Evolutionary conservation across 2,797 vertebrate species (phyloP).

Genomic region (Melanotaenia parkinsoni): DNA sequence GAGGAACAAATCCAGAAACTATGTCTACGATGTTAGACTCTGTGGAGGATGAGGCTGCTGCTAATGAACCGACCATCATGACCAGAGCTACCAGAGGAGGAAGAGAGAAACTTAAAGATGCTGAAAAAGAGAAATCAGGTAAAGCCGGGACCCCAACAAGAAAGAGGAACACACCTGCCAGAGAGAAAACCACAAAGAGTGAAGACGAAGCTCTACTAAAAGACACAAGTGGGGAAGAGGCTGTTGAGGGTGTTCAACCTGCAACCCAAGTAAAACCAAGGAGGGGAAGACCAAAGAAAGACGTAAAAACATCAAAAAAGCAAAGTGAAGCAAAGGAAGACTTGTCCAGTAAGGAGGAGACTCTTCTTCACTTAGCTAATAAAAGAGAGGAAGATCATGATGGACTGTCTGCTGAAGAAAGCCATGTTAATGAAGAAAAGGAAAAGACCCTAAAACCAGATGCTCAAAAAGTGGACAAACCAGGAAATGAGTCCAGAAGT

Average conservation of each 20-base stretch:
- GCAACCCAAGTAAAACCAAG: slow-evolving; percentile 1
- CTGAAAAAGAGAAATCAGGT: slow-evolving; percentile 6
- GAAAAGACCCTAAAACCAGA: neutral
- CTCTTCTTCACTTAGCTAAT: neutral
- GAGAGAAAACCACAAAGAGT: slow-evolving; percentile 10
- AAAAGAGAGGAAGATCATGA: neutral
- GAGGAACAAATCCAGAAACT: slow-evolving; percentile 43
- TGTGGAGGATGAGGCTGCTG: slow-evolving; percentile 33
- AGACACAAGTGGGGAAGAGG: slow-evolving; percentile 13
- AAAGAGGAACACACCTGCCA: slow-evolving; percentile 21
- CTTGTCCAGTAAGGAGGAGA: neutral
- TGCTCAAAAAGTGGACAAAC: neutral
- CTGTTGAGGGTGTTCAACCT: neutral
- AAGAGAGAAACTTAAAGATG: neutral
- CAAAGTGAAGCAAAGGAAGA: neutral
- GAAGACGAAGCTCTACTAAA: rapidly evolving
- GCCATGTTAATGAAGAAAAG: neutral
- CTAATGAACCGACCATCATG: neutral
- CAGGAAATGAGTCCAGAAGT: neutral
- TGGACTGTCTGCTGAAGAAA: neutral
- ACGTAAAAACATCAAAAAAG: slow-evolving; percentile 7
- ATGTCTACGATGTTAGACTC: slow-evolving; percentile 40
- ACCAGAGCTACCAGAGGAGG: slow-evolving; percentile 42
- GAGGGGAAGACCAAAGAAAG: slow-evolving; percentile 52
- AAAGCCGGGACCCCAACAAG: neutral